A percentile compares a stretch with the other conserved stretches of the same genome.
phyloP scores from a whole-genome alignment of 2,888 invertebrate genomes.

The Polydrusus pterygomalis region DNA sequence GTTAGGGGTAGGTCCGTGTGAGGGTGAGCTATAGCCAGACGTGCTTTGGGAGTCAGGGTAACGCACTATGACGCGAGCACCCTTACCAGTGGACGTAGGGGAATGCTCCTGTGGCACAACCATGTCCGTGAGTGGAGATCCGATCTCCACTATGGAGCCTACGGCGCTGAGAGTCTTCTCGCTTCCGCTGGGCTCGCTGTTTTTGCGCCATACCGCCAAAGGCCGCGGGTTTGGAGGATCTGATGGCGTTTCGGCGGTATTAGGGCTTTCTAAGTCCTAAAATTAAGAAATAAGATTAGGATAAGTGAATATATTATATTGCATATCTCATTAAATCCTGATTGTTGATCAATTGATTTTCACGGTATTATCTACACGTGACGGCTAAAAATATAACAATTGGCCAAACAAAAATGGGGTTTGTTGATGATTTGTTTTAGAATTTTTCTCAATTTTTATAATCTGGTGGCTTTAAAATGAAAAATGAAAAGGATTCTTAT shows the following conservation, averaged over 20 bases:
- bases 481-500: too few species aligned
- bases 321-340: too few species aligned
- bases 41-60: conserved; percentile 72
- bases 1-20: conserved; percentile 68
- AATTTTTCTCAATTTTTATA: too few species aligned
- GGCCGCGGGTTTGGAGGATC: conserved; percentile 66
- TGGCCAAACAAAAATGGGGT: too few species aligned
- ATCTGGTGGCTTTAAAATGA: too few species aligned
- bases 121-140: conserved; percentile 59
- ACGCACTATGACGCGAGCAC: conserved; percentile 68
- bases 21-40: conserved; percentile 74
- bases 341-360: too few species aligned
- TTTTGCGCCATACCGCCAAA: conserved; percentile 69
- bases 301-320: too few species aligned
- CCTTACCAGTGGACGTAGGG: conserved; percentile 65
- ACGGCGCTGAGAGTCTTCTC: conserved; percentile 72
- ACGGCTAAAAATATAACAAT: too few species aligned
- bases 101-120: conserved; percentile 34
- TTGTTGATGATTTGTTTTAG: too few species aligned
- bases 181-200: conserved; percentile 68
- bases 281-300: conserved; percentile 7
- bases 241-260: conserved; percentile 72
- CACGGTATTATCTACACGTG: too few species aligned
- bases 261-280: conserved; percentile 73
- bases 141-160: conserved; percentile 67